Conservation (phyloP, 2,113 vertebrate species). For the Suncus etruscus region DNA sequence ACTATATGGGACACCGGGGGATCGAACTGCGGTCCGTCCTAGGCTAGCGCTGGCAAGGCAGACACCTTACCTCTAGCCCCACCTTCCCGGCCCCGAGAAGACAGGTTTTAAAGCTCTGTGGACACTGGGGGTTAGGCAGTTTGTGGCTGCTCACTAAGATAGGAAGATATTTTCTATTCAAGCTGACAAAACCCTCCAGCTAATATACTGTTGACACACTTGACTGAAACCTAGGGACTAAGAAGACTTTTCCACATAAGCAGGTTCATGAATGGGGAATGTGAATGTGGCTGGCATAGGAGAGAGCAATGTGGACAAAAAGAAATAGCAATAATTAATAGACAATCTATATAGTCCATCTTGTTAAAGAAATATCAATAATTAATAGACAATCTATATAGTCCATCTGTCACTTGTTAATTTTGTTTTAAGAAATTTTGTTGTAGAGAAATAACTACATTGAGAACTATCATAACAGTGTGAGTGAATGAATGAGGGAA, state of each 20-base stretch:
- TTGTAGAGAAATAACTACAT: too few species aligned
- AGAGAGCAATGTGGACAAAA: neutral
- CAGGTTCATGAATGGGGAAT: neutral
- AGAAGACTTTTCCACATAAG: neutral
- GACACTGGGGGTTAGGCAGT: neutral
- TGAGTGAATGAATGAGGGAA: too few species aligned
- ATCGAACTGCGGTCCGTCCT: too few species aligned
- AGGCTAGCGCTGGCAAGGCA: too few species aligned
- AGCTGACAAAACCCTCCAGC: neutral
- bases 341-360: neutral
- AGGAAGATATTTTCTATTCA: neutral
- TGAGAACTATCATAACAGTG: too few species aligned
- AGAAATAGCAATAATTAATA: neutral
- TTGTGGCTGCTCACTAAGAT: too few species aligned
- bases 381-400: neutral
- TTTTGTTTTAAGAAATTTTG: too few species aligned
- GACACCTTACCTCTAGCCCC: too few species aligned
- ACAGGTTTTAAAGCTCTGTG: neutral
- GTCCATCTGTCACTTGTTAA: neutral
- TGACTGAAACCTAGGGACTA: neutral
- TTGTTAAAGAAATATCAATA: neutral
- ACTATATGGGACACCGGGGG: too few species aligned
- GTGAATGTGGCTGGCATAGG: neutral
- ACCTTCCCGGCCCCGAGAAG: too few species aligned
- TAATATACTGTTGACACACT: neutral